These are phyloP conservation scores for Drusus annulatus DNA, from an alignment of 1,140 invertebrate species.

Conservation along the genomic window DNA sequence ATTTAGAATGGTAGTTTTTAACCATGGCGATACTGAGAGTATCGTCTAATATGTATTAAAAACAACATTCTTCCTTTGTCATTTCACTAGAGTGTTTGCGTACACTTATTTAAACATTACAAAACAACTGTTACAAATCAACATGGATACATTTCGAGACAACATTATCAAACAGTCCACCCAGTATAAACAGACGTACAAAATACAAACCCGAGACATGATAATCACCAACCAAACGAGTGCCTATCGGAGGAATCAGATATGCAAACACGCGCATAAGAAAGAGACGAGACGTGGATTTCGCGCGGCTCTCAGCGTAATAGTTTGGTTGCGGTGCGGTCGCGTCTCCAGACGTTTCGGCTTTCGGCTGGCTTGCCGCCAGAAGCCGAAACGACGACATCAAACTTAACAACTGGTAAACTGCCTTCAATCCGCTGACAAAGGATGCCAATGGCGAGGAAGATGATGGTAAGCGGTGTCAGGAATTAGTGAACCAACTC, in stretches of 20 bases:
- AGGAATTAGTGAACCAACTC: conserved; percentile 2
- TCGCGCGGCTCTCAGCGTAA: background rate
- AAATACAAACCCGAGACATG: too few relatives aligned
- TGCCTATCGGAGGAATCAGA: background rate
- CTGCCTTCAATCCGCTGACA: conserved; percentile 35
- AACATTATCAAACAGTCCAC: too few relatives aligned
- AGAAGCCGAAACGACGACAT: conserved; percentile 18
- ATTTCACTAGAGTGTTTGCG: too few relatives aligned
- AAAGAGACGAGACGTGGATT: background rate
- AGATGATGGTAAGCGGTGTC: conserved; percentile 2
- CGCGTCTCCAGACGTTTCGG: background rate
- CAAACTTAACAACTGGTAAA: conserved; percentile 44
- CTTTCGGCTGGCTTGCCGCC: conserved; percentile 21
- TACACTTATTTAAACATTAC: too few relatives aligned
- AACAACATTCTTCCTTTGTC: too few relatives aligned
- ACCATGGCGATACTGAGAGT: too few relatives aligned
- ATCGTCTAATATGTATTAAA: too few relatives aligned
- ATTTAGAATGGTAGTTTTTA: too few relatives aligned
- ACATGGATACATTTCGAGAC: too few relatives aligned
- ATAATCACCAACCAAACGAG: too few relatives aligned
- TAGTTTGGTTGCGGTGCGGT: background rate
- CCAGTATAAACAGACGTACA: too few relatives aligned
- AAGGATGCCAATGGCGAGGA: conserved; percentile 24
- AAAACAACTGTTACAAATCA: too few relatives aligned
- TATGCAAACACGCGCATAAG: background rate